Evolutionary conservation across 2,113 vertebrate genomes (phyloP).

Genomic region (Chionis minor): DNA sequence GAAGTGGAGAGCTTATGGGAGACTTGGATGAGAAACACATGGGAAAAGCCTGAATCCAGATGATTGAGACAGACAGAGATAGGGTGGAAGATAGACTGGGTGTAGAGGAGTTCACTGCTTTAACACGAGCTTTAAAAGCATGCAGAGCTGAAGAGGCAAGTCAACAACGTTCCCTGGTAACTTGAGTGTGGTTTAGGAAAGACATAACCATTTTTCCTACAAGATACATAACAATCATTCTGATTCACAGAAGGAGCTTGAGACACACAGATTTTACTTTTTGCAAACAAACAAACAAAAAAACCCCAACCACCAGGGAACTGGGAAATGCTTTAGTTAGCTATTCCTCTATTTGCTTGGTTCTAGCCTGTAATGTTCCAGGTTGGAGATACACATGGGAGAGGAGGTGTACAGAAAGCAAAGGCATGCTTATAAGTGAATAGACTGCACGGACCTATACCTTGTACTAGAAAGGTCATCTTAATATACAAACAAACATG

Average conservation of each 20-base stretch:
- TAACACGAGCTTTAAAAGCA: background rate
- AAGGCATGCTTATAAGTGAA: background rate
- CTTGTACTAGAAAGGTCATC: background rate
- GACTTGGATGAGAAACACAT: background rate
- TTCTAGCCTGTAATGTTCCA: background rate
- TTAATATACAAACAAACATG: background rate
- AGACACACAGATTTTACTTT: background rate
- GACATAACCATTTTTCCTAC: background rate
- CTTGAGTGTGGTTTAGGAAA: background rate
- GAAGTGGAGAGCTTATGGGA: background rate
- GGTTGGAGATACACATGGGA: background rate
- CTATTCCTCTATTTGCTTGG: background rate
- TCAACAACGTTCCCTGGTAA: background rate
- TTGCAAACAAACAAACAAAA: background rate
- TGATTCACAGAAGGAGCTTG: background rate
- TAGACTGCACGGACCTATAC: background rate
- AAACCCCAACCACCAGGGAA: background rate
- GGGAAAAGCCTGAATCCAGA: background rate
- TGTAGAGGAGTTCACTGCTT: background rate
- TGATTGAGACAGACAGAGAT: rapidly evolving
- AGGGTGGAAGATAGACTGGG: background rate
- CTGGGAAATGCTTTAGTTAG: background rate
- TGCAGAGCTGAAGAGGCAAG: background rate
- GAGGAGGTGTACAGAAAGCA: background rate
- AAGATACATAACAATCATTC: background rate